phyloP scores from a whole-genome alignment of 2,113 vertebrate genomes.

The Arothron firmamentum region DNA sequence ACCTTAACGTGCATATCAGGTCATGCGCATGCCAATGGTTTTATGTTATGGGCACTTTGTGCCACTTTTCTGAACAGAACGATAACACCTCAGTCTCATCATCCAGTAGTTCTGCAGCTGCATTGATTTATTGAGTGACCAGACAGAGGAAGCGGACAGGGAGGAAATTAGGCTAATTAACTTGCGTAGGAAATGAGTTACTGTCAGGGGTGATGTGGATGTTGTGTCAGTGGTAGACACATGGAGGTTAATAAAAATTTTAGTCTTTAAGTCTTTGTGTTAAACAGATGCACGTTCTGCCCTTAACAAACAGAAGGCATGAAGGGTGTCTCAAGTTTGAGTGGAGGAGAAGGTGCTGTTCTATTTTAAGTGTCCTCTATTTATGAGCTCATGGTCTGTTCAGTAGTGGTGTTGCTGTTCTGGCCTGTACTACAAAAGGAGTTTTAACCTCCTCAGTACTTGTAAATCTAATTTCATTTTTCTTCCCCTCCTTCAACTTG shows the following conservation, averaged over 20 bases:
- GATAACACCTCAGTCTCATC: conserved; percentile 34
- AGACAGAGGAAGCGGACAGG: conserved; percentile 15
- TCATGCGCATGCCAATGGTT: conserved; percentile 4
- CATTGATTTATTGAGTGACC: conserved; percentile 45
- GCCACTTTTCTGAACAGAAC: conserved; percentile 39
- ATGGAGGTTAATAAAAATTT: background rate
- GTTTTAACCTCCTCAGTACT: conserved; percentile 9
- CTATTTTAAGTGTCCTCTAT: conserved; percentile 1
- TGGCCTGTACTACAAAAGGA: background rate
- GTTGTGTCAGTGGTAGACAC: conserved; percentile 12
- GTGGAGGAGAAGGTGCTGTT: background rate
- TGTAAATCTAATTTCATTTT: conserved; percentile 4
- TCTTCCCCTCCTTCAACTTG: background rate
- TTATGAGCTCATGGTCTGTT: background rate
- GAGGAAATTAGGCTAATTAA: conserved; percentile 57
- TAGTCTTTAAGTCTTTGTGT: background rate
- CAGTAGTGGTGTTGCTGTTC: conserved; percentile 1
- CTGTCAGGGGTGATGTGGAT: conserved; percentile 2
- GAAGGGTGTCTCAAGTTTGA: background rate
- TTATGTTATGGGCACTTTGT: background rate
- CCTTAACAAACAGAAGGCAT: background rate
- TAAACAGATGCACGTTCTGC: background rate
- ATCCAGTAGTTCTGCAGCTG: conserved; percentile 22
- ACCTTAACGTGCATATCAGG: background rate
- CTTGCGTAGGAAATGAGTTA: conserved; percentile 17